Percentiles rank a stretch among this genome's conserved stretches.
Evolutionary conservation across 2,797 vertebrate species (phyloP).

Genomic region (Dipus sagitta): DNA sequence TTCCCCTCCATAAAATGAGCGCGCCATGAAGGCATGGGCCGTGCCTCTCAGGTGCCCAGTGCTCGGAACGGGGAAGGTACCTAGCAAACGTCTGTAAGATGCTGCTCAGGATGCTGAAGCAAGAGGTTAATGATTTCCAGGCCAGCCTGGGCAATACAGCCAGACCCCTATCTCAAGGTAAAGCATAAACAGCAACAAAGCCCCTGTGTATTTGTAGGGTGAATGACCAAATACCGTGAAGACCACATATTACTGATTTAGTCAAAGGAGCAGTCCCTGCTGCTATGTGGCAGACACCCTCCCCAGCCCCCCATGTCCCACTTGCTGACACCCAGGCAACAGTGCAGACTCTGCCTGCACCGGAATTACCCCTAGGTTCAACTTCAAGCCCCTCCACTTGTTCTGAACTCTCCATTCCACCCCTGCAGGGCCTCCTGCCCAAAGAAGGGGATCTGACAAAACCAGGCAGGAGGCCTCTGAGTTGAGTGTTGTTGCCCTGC

Average conservation of each 20-base stretch:
- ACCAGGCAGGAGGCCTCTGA: background rate
- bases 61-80: background rate
- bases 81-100: background rate
- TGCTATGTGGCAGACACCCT: background rate
- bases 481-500: background rate
- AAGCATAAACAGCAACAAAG: background rate
- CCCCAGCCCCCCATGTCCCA: background rate
- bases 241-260: no score
- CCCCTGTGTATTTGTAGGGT: no score
- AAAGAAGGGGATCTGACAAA: background rate
- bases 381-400: background rate
- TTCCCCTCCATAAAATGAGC: background rate
- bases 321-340: background rate
- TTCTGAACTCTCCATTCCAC: background rate
- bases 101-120: background rate
- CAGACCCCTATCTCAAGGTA: background rate
- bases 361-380: background rate
- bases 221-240: background rate
- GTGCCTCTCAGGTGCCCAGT: background rate
- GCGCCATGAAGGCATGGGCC: accelerated
- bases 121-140: background rate
- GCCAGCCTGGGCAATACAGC: background rate
- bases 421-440: background rate
- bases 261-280: background rate
- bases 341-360: background rate